These are phyloP conservation scores for Catharus bicknelli DNA, from an alignment of 2,113 vertebrate genomes.

Conservation along the genomic window DNA sequence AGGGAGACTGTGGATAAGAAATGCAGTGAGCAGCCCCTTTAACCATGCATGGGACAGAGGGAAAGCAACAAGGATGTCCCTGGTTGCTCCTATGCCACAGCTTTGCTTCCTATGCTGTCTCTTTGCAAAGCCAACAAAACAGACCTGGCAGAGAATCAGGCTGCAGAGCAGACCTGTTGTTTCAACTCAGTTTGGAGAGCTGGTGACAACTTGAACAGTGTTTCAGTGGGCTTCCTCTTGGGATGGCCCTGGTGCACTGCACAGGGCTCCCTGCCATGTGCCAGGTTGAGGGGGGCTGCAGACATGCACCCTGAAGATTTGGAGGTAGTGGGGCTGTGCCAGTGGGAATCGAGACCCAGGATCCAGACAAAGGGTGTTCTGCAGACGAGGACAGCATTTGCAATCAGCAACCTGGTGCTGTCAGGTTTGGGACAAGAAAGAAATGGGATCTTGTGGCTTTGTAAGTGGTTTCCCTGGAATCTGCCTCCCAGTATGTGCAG, in stretches of 20 bases:
- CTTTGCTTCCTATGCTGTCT: not conserved
- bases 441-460: not conserved
- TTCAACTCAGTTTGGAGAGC: not conserved
- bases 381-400: not conserved
- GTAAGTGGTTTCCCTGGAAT: not conserved
- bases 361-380: not conserved
- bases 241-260: accelerated
- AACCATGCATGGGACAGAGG: accelerated
- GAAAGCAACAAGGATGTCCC: not conserved
- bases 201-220: not conserved
- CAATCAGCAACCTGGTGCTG: not conserved
- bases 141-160: not conserved
- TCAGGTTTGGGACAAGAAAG: not conserved
- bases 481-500: not conserved
- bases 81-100: not conserved
- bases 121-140: not conserved
- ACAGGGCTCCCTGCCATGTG: not conserved
- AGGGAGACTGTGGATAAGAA: not conserved
- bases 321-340: not conserved
- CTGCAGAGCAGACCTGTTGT: not conserved
- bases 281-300: not conserved
- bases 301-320: not conserved
- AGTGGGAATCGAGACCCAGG: not conserved
- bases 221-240: not conserved
- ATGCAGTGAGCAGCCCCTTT: not conserved